These are phyloP conservation scores for Chrysodeixis includens DNA, from an alignment of 2,888 invertebrate genomes.

Conservation along the genomic window DNA sequence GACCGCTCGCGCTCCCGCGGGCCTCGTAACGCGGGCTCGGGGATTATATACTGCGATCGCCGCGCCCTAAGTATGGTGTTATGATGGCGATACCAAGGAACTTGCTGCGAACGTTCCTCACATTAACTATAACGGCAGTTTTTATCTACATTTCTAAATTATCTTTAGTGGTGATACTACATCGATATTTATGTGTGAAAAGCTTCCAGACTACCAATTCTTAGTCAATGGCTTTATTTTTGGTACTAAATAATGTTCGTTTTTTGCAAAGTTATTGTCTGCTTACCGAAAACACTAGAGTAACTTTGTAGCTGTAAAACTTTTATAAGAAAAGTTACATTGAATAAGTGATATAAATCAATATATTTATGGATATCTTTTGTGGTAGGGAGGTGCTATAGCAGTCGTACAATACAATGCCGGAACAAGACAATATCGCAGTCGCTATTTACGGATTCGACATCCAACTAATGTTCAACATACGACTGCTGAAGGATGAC, in stretches of 20 bases:
- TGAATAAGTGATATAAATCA: no score
- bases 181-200: not conserved
- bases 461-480: slow-evolving; percentile 34
- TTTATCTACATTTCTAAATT: slow-evolving; percentile 5
- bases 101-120: slow-evolving; percentile 14
- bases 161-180: not conserved
- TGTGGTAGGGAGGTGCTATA: not conserved
- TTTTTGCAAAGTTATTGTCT: not conserved
- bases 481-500: slow-evolving; percentile 7
- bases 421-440: slow-evolving; percentile 6
- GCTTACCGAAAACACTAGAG: no score
- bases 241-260: not conserved
- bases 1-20: slow-evolving; percentile 13
- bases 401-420: slow-evolving; percentile 9
- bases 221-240: not conserved
- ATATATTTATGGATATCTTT: not conserved
- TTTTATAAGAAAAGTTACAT: no score
- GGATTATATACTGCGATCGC: slow-evolving; percentile 21
- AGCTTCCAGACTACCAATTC: not conserved
- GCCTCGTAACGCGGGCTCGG: slow-evolving; percentile 18
- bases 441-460: slow-evolving; percentile 5
- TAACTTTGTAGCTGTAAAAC: no score
- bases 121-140: slow-evolving; percentile 3
- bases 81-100: slow-evolving; percentile 17
- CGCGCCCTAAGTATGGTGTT: slow-evolving; percentile 16